Evolutionary conservation across 2,113 vertebrate species (phyloP).

Genomic region (Zapornia atra): DNA sequence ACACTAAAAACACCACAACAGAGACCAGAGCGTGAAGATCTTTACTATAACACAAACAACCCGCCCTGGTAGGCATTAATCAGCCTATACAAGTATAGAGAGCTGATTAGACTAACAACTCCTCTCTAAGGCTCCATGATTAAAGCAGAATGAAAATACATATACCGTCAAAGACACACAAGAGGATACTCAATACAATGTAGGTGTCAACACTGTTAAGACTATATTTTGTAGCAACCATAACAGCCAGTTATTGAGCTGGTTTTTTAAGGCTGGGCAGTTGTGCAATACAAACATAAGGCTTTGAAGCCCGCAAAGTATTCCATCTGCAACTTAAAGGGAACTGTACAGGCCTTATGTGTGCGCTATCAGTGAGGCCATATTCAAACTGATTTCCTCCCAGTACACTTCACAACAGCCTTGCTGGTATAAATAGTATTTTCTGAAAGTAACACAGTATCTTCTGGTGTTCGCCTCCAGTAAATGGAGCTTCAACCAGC

Average conservation of each 20-base stretch:
- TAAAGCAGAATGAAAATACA: conserved; percentile 48
- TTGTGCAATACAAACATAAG: not conserved
- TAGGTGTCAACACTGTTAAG: not conserved
- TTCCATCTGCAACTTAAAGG: not conserved
- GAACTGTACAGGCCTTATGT: not conserved
- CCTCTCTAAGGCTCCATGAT: conserved; percentile 54
- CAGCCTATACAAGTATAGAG: not conserved
- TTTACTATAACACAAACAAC: conserved; percentile 19
- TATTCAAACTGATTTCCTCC: not conserved
- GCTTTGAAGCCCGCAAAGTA: not conserved
- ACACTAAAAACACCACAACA: not conserved
- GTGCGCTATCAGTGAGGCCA: fast-evolving
- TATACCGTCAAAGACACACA: not conserved
- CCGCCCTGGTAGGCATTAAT: conserved; percentile 44
- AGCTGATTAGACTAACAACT: conserved; percentile 54
- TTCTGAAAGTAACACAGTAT: not conserved
- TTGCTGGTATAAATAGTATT: not conserved
- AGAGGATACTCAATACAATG: not conserved
- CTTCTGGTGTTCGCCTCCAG: not conserved
- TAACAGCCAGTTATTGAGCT: not conserved
- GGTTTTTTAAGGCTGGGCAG: not conserved
- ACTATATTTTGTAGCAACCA: not conserved
- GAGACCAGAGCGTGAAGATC: conserved; percentile 3
- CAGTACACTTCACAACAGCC: not conserved
- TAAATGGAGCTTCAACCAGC: not conserved